phyloP scores from a whole-genome alignment of 2,797 vertebrate species.

The Geotrypetes seraphini region DNA sequence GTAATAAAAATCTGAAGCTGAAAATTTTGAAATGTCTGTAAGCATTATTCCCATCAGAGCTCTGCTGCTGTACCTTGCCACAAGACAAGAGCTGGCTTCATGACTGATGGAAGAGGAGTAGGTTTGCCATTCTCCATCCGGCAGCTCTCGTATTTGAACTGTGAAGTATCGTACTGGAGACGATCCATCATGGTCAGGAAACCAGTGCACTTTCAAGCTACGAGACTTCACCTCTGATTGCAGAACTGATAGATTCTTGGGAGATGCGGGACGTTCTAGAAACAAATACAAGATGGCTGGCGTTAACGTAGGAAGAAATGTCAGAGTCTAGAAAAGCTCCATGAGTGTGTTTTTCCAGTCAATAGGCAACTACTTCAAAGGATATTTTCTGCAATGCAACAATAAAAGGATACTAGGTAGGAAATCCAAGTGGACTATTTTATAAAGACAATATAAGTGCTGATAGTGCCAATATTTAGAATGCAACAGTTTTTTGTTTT shows the following conservation, averaged over 20 bases:
- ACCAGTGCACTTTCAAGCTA: conserved; percentile 71
- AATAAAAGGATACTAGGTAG: too few species aligned
- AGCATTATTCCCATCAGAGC: too few species aligned
- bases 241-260: conserved; percentile 65
- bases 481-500: too few species aligned
- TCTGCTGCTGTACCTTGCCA: conserved; percentile 84
- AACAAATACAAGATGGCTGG: background rate
- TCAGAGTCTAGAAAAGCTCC: background rate
- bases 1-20: too few species aligned
- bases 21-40: too few species aligned
- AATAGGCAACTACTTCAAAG: background rate
- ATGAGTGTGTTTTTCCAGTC: background rate
- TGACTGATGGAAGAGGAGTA: conserved; percentile 75
- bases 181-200: conserved; percentile 73
- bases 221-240: conserved; percentile 74
- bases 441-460: too few species aligned
- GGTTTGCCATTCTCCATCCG: conserved; percentile 63
- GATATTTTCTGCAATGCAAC: background rate
- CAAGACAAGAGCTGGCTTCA: conserved; percentile 62
- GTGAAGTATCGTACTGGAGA: conserved; percentile 87
- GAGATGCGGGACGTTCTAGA: conserved; percentile 80
- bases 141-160: conserved; percentile 74
- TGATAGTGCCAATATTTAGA: too few species aligned
- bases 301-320: background rate
- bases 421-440: too few species aligned